Conservation (phyloP, 2,888 invertebrate genomes). For the Latheticus oryzae region DNA sequence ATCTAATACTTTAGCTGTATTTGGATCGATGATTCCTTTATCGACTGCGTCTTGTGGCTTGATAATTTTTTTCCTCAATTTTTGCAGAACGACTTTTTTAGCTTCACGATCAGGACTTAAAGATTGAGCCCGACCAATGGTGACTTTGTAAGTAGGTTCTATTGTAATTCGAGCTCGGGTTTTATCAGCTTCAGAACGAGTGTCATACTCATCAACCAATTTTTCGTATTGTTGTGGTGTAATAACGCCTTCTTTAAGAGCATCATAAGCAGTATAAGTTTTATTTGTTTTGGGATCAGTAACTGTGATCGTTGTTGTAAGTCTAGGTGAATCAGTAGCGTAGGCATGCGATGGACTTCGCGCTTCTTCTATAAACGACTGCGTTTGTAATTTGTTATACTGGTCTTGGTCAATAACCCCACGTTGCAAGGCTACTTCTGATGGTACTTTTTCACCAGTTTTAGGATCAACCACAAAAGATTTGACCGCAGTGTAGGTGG, state of each 20-base stretch:
- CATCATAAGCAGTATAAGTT: constrained; percentile 61
- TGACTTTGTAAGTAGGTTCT: constrained; percentile 76
- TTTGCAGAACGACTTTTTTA: constrained; percentile 79
- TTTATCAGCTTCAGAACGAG: constrained; percentile 67
- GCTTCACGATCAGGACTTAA: constrained; percentile 72
- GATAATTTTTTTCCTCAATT: constrained; percentile 81
- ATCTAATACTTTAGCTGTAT: constrained; percentile 78
- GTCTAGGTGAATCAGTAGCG: constrained; percentile 57
- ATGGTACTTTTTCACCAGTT: constrained; percentile 82
- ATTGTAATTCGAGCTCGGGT: constrained; percentile 70
- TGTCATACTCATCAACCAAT: constrained; percentile 34
- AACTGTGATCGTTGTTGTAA: constrained; percentile 62
- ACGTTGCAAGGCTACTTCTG: constrained; percentile 83
- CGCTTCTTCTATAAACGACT: constrained; percentile 58
- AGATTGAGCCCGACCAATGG: constrained; percentile 72
- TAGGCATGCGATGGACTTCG: constrained; percentile 49
- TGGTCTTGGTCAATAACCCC: constrained; percentile 76
- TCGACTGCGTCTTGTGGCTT: constrained; percentile 82
- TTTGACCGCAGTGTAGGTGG: constrained; percentile 74
- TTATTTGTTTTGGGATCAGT: constrained; percentile 68
- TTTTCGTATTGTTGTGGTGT: constrained; percentile 57
- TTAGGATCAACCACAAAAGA: constrained; percentile 80
- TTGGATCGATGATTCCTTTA: constrained; percentile 81
- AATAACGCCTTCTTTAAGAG: constrained; percentile 62
- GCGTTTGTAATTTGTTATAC: constrained; percentile 68